phyloP scores from a whole-genome alignment of 2,113 vertebrate genomes.

The Pollachius pollachius region DNA sequence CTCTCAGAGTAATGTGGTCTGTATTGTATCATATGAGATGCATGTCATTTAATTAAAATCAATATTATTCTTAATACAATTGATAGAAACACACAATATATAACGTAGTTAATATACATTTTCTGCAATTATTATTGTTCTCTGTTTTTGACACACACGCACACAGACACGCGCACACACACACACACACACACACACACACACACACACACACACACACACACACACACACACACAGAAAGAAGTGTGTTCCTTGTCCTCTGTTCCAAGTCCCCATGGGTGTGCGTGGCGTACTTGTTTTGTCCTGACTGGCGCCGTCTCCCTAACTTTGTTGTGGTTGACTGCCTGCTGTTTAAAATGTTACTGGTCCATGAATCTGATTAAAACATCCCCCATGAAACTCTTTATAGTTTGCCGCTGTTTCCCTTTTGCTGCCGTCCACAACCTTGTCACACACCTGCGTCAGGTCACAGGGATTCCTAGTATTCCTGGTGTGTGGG shows the following conservation, averaged over 20 bases:
- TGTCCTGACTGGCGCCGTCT: slow-evolving; percentile 23
- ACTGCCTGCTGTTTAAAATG: slow-evolving; percentile 54
- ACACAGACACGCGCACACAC: too few species aligned
- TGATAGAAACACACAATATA: too few species aligned
- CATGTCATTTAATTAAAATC: background rate
- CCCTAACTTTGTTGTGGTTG: slow-evolving; percentile 18
- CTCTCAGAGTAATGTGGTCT: too few species aligned
- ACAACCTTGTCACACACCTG: slow-evolving; percentile 33
- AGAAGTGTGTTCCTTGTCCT: background rate
- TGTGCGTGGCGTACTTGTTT: slow-evolving; percentile 13
- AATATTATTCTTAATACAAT: background rate
- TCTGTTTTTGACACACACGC: too few species aligned
- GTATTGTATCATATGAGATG: too few species aligned
- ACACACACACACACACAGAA: too few species aligned
- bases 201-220: too few species aligned
- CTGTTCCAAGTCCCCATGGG: too few species aligned
- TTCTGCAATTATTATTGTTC: too few species aligned
- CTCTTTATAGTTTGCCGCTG: slow-evolving; percentile 58
- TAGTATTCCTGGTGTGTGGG: slow-evolving; percentile 13
- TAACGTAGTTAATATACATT: too few species aligned
- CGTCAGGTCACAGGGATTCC: slow-evolving; percentile 10
- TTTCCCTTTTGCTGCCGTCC: slow-evolving; percentile 32
- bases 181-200: too few species aligned
- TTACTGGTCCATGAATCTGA: slow-evolving; percentile 66
- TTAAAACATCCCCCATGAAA: slow-evolving; percentile 66